These are phyloP conservation scores for Smittia sp. DNA, from an alignment of 2,888 invertebrate genomes.

Conservation along the genomic window DNA sequence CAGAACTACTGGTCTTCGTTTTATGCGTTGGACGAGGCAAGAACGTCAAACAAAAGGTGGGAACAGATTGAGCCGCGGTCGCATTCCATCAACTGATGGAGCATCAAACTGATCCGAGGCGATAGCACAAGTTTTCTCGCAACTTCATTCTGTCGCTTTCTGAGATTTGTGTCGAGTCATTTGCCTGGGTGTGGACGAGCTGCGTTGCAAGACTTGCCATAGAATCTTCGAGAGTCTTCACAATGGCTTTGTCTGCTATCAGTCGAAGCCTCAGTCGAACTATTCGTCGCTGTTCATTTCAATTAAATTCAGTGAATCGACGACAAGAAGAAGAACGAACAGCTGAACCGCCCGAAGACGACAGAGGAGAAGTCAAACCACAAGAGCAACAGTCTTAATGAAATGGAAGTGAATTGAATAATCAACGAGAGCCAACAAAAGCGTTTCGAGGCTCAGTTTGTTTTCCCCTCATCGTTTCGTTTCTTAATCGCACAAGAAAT, in stretches of 20 bases:
- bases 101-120: no score
- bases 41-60: no score
- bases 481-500: conserved; percentile 8
- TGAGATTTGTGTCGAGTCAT: background rate
- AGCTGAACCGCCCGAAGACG: no score
- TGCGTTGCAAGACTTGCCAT: background rate
- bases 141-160: background rate
- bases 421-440: background rate
- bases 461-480: background rate
- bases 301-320: no score
- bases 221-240: background rate
- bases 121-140: background rate
- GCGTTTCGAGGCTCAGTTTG: background rate
- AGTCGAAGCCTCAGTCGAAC: no score
- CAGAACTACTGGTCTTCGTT: conserved; percentile 4
- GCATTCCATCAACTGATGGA: no score
- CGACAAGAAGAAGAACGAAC: no score
- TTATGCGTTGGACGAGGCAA: background rate
- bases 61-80: no score
- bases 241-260: background rate
- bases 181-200: background rate
- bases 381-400: background rate
- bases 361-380: no score
- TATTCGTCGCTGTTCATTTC: no score
- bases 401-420: background rate